phyloP scores from a whole-genome alignment of 2,113 vertebrate genomes.

The Macrotus californicus region DNA sequence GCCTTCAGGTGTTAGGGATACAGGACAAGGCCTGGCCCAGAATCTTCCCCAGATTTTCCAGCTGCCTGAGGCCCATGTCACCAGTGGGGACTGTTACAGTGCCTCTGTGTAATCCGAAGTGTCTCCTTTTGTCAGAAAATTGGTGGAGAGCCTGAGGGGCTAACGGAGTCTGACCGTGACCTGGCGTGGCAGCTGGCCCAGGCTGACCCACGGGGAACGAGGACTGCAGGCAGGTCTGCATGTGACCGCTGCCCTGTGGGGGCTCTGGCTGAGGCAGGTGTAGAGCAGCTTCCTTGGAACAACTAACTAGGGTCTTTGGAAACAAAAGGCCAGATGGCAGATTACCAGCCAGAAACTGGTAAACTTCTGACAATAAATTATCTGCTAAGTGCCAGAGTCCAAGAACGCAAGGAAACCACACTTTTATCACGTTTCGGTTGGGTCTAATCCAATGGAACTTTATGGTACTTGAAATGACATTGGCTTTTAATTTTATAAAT shows the following conservation, averaged over 20 bases:
- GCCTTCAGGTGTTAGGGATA: too few species aligned
- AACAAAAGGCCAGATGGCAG: background rate
- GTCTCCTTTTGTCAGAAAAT: background rate
- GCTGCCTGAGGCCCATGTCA: background rate
- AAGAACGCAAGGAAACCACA: background rate
- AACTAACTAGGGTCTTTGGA: background rate
- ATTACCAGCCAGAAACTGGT: background rate
- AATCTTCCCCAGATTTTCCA: background rate
- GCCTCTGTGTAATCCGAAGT: background rate
- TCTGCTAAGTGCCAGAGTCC: background rate
- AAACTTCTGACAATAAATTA: background rate
- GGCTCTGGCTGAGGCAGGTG: background rate
- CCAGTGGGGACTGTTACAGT: background rate
- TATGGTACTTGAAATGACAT: background rate
- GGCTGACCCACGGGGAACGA: rapidly evolving
- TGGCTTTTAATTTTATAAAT: background rate
- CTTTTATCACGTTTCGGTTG: background rate
- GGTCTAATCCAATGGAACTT: background rate
- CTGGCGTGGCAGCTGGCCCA: background rate
- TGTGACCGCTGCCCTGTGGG: rapidly evolving
- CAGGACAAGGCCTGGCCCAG: background rate
- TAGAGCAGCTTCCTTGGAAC: background rate
- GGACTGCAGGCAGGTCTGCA: background rate
- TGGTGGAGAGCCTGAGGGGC: background rate
- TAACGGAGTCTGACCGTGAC: rapidly evolving